Percentiles rank a stretch among this genome's conserved stretches.
Evolutionary conservation across 2,797 vertebrate genomes (phyloP).

Genomic region (Ptychadena robeensis): DNA sequence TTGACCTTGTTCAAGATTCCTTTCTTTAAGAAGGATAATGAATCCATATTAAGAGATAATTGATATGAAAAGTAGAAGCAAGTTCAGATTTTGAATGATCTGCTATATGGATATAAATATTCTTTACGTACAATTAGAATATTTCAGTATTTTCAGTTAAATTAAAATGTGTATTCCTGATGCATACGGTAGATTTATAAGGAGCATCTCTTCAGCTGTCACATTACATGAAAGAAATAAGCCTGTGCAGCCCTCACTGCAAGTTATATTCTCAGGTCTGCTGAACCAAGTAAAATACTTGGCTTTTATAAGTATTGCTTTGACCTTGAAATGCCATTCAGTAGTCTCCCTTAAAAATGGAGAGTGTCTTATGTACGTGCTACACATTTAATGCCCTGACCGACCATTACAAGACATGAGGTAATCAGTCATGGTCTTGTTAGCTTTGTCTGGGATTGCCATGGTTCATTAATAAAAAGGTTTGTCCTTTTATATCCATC

Average conservation of each 20-base stretch:
- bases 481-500: constrained; percentile 48
- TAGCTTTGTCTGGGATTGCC: constrained; percentile 47
- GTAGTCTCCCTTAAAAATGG: constrained; percentile 37
- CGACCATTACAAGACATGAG: constrained; percentile 27
- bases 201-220: constrained; percentile 51
- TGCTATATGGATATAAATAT: neutral
- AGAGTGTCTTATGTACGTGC: constrained; percentile 42
- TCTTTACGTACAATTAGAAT: neutral
- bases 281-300: constrained; percentile 26
- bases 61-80: neutral
- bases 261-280: constrained; percentile 24
- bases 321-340: constrained; percentile 27
- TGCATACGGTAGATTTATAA: constrained; percentile 23
- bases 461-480: constrained; percentile 37
- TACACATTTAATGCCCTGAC: constrained; percentile 41
- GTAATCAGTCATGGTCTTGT: constrained; percentile 20
- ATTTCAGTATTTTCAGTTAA: neutral
- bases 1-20: neutral
- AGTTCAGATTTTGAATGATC: neutral
- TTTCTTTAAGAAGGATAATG: neutral
- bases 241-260: neutral
- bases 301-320: constrained; percentile 41
- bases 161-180: constrained; percentile 39
- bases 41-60: constrained; percentile 9
- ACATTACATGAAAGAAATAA: constrained; percentile 57